Conservation (phyloP, 2,113 vertebrate genomes). For the Panthera leo region DNA sequence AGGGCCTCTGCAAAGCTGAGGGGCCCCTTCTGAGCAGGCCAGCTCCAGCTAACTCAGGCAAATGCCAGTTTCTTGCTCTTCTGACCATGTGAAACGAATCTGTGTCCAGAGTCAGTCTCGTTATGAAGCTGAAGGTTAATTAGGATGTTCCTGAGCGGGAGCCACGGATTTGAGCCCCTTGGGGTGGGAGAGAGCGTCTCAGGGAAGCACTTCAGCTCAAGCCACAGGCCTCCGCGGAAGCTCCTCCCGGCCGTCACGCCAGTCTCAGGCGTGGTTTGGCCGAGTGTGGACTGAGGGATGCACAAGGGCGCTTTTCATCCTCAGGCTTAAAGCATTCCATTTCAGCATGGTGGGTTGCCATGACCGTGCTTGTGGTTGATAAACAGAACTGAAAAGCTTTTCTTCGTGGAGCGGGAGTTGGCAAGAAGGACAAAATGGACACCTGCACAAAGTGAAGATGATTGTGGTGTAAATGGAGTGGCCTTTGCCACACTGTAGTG, state of each 20-base stretch:
- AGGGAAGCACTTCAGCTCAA: not conserved
- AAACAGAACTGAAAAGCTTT: not conserved
- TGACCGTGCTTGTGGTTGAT: not conserved
- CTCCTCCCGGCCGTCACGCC: not conserved
- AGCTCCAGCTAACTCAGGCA: not conserved
- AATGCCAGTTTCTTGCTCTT: not conserved
- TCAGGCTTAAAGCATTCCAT: not conserved
- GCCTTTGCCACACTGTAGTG: not conserved
- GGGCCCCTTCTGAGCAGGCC: not conserved
- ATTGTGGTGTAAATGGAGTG: not conserved
- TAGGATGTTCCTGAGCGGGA: not conserved
- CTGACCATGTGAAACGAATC: not conserved
- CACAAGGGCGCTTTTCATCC: not conserved
- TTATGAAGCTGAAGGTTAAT: not conserved
- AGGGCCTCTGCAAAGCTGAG: not conserved
- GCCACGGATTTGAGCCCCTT: not conserved
- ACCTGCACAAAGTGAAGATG: not conserved
- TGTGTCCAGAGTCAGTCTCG: not conserved
- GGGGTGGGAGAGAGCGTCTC: not conserved
- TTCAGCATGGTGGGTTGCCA: conserved; percentile 24
- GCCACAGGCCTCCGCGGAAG: not conserved
- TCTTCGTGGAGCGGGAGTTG: not conserved
- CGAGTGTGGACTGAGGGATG: not conserved
- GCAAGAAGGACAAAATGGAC: not conserved
- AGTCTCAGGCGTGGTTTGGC: not conserved